phyloP scores from a whole-genome alignment of 2,888 invertebrate genomes.

The Stenodema calcarata region DNA sequence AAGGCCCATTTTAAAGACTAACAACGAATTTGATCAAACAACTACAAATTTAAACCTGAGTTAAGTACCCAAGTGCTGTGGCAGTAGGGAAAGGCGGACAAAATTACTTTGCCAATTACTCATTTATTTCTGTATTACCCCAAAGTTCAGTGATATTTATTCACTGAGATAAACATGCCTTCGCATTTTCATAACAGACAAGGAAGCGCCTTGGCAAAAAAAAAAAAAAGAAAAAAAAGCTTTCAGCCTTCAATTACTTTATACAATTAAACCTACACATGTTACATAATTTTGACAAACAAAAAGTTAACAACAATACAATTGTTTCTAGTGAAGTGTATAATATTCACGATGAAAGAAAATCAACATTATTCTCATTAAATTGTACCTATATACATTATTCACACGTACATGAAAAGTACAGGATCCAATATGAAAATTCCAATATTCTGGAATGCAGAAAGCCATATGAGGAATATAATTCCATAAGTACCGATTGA shows the following conservation, averaged over 20 bases:
- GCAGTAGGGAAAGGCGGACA: not conserved
- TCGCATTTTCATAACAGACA: constrained; percentile 20
- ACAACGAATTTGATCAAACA: too few relatives aligned
- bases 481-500: constrained; percentile 10
- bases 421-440: constrained; percentile 26
- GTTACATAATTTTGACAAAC: too few relatives aligned
- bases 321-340: not conserved
- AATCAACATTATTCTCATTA: constrained; percentile 21
- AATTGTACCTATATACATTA: constrained; percentile 46
- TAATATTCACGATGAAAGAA: not conserved
- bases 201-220: constrained; percentile 37
- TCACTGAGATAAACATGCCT: constrained; percentile 13
- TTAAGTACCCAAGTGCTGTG: too few relatives aligned
- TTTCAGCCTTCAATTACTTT: constrained; percentile 32
- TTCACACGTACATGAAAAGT: constrained; percentile 44
- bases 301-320: not conserved
- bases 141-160: constrained; percentile 19
- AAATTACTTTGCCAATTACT: not conserved
- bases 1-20: too few relatives aligned
- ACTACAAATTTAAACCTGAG: too few relatives aligned
- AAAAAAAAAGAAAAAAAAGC: too few relatives aligned
- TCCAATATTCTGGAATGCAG: constrained; percentile 9
- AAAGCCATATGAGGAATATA: not conserved
- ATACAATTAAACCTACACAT: not conserved
- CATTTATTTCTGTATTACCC: constrained; percentile 20